Evolutionary conservation across 2,888 invertebrate genomes (phyloP), one percentile per base, ranked within the genome.

Genomic region (Drosophila neutralis): DNA sequence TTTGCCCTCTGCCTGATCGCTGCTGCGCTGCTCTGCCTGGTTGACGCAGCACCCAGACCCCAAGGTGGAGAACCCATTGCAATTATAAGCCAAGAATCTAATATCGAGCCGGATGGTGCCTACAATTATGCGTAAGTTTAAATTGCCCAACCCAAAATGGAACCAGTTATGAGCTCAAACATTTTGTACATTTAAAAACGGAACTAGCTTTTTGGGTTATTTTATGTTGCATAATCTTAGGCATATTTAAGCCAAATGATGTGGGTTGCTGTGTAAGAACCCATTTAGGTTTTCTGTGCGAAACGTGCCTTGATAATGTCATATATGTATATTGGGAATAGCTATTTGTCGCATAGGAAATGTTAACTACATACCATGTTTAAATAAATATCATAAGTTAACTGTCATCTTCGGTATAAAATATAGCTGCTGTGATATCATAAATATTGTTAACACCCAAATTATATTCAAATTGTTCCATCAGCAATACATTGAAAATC

Each of bases 21-120:
- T 57, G 78, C 90, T 57, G 87, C 91, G 18, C 59, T 88, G 67
- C 80, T 92, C 29, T 92, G 93, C 59, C 89, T 94, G 69, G 94
- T 94, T 35, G 87, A 92, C 49, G 93, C 92, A 57, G 93, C 93
- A n/a, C 95, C 95, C 33, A 95, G 95, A 89, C 94, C 95, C 29
- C 95, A 95, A 94, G 72, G 92, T 36, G 89, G 93, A 35, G 94
- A 94, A 35, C 94, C 95, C 86, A 94, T 94, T 57, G 95, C 95
- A 69, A 96, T 96, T 73, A 92, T 96, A 72, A 95, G 95, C 82
- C 96, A 96, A 92, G 95, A 95, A 71, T 96, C 95, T 72, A 96
- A 96, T 84, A 95, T 95, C 80, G 95, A 95, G 86, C 95, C 95
- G 2, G 96, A 96, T 91, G 96, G 96, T 71, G 95, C 95, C 45